Evolutionary conservation across 1,140 invertebrate species (phyloP).

Genomic region (Drosophila pectinifera): DNA sequence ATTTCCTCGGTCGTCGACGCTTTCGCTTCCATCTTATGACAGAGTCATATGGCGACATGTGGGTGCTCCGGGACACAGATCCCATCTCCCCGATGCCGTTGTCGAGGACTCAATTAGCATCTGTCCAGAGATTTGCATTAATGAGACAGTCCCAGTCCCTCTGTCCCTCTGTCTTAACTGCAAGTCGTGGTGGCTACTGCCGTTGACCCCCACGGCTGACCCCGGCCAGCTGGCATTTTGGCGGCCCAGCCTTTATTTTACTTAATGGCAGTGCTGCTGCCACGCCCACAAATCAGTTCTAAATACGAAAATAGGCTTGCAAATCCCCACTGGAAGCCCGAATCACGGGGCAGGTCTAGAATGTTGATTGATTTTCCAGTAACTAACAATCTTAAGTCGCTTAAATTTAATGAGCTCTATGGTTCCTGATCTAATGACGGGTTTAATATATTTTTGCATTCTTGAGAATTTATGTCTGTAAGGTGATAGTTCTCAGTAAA

Average conservation of each 20-base stretch:
- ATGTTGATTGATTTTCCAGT: conserved; percentile 1
- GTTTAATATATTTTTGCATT: background rate
- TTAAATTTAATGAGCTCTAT: conserved; percentile 9
- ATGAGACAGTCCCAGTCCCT: conserved; percentile 21
- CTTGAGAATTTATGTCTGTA: background rate
- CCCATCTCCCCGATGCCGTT: too few relatives aligned
- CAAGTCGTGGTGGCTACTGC: conserved; percentile 60
- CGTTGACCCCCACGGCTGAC: conserved; percentile 38
- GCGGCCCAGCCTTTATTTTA: conserved; percentile 9
- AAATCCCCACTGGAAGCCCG: conserved; percentile 6
- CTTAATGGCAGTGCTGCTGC: background rate
- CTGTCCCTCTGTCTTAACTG: background rate
- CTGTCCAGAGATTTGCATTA: conserved; percentile 69
- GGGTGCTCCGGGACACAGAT: conserved; percentile 48
- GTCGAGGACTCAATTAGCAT: conserved; percentile 72
- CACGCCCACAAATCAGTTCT: background rate
- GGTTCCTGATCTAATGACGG: background rate
- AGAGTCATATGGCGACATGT: conserved; percentile 38
- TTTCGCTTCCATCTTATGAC: conserved; percentile 62
- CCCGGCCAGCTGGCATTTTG: conserved; percentile 30
- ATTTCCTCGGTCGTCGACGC: conserved; percentile 54
- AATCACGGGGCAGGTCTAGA: background rate
- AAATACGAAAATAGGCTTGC: conserved; percentile 1
- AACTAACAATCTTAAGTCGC: conserved; percentile 3
- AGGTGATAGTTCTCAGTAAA: background rate